phyloP scores from a whole-genome alignment of 2,797 vertebrate species.

The Limnodromus scolopaceus region DNA sequence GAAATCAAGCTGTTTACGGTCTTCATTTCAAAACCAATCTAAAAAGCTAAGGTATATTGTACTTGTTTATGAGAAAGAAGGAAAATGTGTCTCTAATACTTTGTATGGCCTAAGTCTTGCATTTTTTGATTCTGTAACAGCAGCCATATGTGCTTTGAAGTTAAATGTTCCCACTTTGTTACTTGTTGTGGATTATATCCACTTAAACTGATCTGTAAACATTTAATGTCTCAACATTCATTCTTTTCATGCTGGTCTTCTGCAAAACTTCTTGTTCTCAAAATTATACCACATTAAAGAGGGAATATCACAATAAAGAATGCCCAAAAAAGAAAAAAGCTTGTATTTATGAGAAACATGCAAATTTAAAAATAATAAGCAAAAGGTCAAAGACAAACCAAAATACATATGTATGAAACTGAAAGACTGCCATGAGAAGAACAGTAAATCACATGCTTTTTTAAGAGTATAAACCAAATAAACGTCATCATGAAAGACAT shows the following conservation, averaged over 20 bases:
- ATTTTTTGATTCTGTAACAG: slow-evolving; percentile 81
- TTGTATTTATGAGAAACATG: slow-evolving; percentile 80
- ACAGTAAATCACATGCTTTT: slow-evolving; percentile 57
- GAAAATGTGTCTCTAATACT: slow-evolving; percentile 73
- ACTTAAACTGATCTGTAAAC: slow-evolving; percentile 86
- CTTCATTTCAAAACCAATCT: slow-evolving; percentile 6
- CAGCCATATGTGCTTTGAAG: slow-evolving; percentile 89
- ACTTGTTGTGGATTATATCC: slow-evolving; percentile 85
- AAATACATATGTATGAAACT: slow-evolving; percentile 61
- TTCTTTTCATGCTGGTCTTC: slow-evolving; percentile 82
- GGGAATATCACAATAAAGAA: slow-evolving; percentile 83
- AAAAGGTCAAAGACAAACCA: slow-evolving; percentile 70
- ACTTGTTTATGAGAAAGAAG: slow-evolving; percentile 11
- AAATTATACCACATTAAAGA: slow-evolving; percentile 84
- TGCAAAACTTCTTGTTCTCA: slow-evolving; percentile 79
- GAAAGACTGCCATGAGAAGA: slow-evolving; percentile 39
- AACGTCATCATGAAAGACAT: slow-evolving; percentile 65
- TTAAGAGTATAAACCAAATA: slow-evolving; percentile 57
- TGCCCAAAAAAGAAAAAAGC: slow-evolving; percentile 67
- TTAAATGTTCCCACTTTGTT: slow-evolving; percentile 85
- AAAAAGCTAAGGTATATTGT: slow-evolving; percentile 56
- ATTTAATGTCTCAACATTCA: slow-evolving; percentile 80
- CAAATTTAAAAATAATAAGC: slow-evolving; percentile 78
- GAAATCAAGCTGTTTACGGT: background rate
- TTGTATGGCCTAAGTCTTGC: slow-evolving; percentile 74